Percentiles rank a stretch among this genome's conserved stretches.
phyloP scores from a whole-genome alignment of 2,797 vertebrate genomes.

The Diglossa cyanea region DNA sequence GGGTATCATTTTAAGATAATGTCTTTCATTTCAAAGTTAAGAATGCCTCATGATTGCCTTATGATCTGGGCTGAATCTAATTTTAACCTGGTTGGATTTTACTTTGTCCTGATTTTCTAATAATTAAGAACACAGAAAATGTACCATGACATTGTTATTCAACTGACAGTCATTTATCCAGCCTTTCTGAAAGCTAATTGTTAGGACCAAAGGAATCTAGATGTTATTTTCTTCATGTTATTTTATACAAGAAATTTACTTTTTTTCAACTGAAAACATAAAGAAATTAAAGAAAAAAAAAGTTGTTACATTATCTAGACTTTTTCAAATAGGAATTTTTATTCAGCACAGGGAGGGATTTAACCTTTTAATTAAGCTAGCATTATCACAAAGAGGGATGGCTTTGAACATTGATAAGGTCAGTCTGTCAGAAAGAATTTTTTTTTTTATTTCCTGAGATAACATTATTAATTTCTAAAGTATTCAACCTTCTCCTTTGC shows the following conservation, averaged over 20 bases:
- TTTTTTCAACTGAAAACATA: constrained; percentile 9
- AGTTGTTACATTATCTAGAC: background rate
- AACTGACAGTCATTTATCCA: constrained; percentile 61
- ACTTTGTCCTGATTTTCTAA: constrained; percentile 76
- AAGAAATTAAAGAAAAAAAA: background rate
- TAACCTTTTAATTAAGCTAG: constrained; percentile 20
- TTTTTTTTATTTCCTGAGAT: background rate
- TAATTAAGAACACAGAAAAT: constrained; percentile 78
- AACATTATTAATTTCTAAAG: background rate
- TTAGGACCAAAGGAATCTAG: constrained; percentile 16
- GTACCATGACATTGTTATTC: constrained; percentile 54
- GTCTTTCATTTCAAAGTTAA: constrained; percentile 59
- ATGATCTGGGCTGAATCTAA: constrained; percentile 73
- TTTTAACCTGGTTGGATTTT: constrained; percentile 69
- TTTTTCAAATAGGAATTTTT: background rate
- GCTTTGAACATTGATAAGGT: background rate
- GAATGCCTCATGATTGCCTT: constrained; percentile 60
- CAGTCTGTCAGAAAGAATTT: background rate
- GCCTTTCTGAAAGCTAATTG: background rate
- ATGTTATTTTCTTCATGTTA: constrained; percentile 39
- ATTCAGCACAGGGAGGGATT: background rate
- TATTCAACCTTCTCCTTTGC: background rate
- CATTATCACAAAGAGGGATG: background rate
- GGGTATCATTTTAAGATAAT: constrained; percentile 26
- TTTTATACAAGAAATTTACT: constrained; percentile 23